Evolutionary conservation across 2,113 vertebrate species (phyloP), one percentile per base, ranked within the genome.

Genomic region (Trematocara macrostoma): DNA sequence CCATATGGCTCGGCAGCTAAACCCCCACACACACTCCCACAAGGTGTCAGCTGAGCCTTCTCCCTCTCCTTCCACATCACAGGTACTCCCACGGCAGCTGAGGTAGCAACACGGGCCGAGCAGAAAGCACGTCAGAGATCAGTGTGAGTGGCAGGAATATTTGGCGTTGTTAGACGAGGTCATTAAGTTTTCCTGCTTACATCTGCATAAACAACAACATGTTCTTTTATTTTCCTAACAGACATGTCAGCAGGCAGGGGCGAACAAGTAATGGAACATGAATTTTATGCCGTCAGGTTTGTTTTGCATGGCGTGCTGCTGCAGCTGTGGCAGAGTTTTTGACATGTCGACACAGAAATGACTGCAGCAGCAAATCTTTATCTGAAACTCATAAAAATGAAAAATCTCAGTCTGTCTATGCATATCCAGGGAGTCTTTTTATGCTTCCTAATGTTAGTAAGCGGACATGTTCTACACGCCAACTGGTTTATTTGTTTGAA

Each of bases 1-100:
- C 90, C 88, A 64, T 89, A 74, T 86, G 86, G 89, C 90, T 78
- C 56, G 57, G 40, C 76, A 59, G 59, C 11, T 56, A 35, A 61
- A 29, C 7, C 15, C 42, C 57, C 15, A 16, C 23, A 7, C n/a
- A 3, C 71, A 16, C 38, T 5, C 38, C 14, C 20, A 14, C 42
- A 59, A 55, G 82, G 59, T 85, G 56, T 88, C 84, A 69, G 76
- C 26, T 18, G 56, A 69, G 74, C 59, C 29, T 10, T 20, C 18
- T 14, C 34, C 16, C 12, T 35, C 61, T 49, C 35, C 82, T 53
- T 57, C 18, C 79, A 78, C 78, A 91, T 90, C 86, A 84, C 88
- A 87, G 82, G 47, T 76, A 38, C 79, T 82, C 89, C 74, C 71
- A 20, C 26, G 15, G 64, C 29, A 83, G 92, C 90, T 88, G 87